These are phyloP conservation scores for Pseudorhombus dupliciocellatus DNA, from an alignment of 2,113 vertebrate genomes.

Conservation along the genomic window DNA sequence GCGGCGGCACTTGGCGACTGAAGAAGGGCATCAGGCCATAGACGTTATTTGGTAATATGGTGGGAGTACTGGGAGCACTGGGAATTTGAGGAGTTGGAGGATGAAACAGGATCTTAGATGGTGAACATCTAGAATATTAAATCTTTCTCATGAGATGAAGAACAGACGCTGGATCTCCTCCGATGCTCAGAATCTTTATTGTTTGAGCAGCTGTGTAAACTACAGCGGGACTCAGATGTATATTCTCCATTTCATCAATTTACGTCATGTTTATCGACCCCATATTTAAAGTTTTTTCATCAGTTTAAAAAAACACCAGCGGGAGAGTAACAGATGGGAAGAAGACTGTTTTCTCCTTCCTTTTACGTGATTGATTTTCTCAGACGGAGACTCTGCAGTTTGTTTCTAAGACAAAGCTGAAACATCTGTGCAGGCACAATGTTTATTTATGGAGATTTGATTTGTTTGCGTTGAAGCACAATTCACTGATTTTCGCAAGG, in stretches of 20 bases:
- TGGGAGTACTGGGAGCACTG: neutral
- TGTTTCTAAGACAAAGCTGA: neutral
- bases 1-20: neutral
- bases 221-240: neutral
- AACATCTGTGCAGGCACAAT: neutral
- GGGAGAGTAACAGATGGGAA: constrained; percentile 8
- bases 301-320: neutral
- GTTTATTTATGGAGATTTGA: neutral
- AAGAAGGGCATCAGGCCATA: neutral
- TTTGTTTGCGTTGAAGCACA: neutral
- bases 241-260: constrained; percentile 7
- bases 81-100: too few relatives aligned
- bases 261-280: constrained; percentile 4
- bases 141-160: neutral
- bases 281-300: constrained; percentile 3
- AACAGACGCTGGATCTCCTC: neutral
- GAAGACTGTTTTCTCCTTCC: neutral
- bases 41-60: neutral
- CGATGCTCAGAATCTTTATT: neutral
- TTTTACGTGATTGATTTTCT: constrained; percentile 9
- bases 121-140: neutral
- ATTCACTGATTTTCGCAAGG: neutral
- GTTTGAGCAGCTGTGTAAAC: constrained; percentile 15
- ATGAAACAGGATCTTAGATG: too few relatives aligned
- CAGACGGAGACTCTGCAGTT: neutral